These are phyloP conservation scores for Eupithecia exiguata DNA, from an alignment of 2,888 invertebrate genomes.

Conservation along the genomic window DNA sequence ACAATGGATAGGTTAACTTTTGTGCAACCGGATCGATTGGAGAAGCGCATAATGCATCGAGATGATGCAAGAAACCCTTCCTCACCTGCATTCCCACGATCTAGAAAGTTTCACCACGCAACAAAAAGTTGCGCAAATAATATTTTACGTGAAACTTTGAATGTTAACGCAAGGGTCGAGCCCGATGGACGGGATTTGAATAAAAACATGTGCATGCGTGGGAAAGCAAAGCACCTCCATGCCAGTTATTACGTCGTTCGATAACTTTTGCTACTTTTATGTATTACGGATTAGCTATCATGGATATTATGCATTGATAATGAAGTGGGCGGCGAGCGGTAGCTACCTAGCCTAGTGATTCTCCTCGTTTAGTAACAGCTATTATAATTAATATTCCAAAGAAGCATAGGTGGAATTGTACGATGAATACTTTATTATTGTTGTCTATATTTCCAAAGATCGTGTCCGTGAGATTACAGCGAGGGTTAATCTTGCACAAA, in stretches of 20 bases:
- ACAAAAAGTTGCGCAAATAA: conserved; percentile 78
- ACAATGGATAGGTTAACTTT: conserved; percentile 78
- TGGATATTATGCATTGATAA: neutral
- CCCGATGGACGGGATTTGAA: conserved; percentile 60
- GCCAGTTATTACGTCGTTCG: conserved; percentile 48
- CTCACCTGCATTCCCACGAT: conserved; percentile 83
- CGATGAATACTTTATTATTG: conserved; percentile 5
- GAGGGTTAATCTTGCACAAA: conserved; percentile 41
- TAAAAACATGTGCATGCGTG: conserved; percentile 65
- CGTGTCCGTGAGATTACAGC: conserved; percentile 31
- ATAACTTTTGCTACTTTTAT: conserved; percentile 6
- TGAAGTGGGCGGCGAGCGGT: neutral
- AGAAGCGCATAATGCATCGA: conserved; percentile 63
- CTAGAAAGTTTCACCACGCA: conserved; percentile 75
- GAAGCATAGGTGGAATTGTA: neutral
- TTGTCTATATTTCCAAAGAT: conserved; percentile 27
- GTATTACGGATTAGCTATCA: neutral
- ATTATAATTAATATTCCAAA: conserved; percentile 1
- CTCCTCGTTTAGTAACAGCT: neutral
- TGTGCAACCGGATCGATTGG: conserved; percentile 74
- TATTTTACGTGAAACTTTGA: conserved; percentile 75
- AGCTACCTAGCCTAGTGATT: neutral
- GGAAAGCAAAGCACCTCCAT: conserved; percentile 61
- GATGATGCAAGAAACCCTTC: conserved; percentile 70
- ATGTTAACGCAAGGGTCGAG: conserved; percentile 68